phyloP scores from a whole-genome alignment of 2,113 vertebrate genomes.

The Athene noctua region DNA sequence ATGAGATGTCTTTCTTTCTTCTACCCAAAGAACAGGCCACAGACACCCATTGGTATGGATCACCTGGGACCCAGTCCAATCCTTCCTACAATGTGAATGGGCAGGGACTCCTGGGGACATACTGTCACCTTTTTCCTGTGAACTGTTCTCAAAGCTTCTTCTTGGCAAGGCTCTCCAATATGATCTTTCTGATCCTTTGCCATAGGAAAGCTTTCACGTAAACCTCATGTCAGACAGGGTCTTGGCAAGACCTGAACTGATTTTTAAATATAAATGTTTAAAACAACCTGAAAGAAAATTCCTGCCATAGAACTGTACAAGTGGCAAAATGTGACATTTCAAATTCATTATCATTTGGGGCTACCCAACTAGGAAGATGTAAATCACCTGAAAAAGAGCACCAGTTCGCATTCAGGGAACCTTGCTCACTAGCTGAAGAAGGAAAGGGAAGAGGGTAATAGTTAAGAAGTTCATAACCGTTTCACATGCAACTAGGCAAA shows the following conservation, averaged over 20 bases:
- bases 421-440: not conserved
- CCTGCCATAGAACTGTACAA: not conserved
- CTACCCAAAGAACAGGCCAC: not conserved
- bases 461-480: not conserved
- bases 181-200: not conserved
- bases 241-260: not conserved
- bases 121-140: not conserved
- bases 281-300: not conserved
- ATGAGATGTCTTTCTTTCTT: not conserved
- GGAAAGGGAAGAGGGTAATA: not conserved
- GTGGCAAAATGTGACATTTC: not conserved
- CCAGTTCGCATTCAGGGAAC: not conserved
- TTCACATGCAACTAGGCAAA: not conserved
- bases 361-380: not conserved
- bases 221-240: not conserved
- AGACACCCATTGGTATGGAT: not conserved
- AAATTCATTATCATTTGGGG: not conserved
- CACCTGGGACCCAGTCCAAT: not conserved
- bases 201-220: not conserved
- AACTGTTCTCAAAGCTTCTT: not conserved
- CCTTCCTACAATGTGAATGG: not conserved
- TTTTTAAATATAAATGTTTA: not conserved
- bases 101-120: not conserved
- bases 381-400: not conserved
- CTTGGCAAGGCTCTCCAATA: not conserved